Conservation (phyloP, 2,113 vertebrate genomes). For the Calidris pygmaea region DNA sequence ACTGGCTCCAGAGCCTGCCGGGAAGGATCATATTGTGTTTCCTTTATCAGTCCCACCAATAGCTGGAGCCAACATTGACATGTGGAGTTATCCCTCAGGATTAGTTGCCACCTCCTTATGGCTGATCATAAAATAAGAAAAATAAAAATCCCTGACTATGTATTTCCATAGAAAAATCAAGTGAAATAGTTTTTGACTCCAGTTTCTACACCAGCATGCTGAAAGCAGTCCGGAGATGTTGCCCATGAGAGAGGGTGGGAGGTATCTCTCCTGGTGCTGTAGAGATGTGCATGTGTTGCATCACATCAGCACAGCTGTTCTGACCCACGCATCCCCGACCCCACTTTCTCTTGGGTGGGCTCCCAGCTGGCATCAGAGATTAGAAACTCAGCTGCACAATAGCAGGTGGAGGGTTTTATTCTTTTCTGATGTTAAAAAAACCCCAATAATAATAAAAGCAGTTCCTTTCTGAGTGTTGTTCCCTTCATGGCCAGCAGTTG, state of each 20-base stretch:
- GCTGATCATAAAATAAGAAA: background rate
- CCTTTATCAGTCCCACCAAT: constrained; percentile 18
- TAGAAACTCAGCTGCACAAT: background rate
- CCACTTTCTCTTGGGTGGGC: fast-evolving
- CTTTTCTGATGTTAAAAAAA: background rate
- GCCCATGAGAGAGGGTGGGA: background rate
- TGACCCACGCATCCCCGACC: fast-evolving
- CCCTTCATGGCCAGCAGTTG: background rate
- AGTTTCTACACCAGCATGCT: background rate
- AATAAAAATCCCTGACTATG: background rate
- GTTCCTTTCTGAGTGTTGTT: background rate
- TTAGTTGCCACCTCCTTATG: background rate
- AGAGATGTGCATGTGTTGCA: background rate
- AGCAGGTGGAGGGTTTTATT: constrained; percentile 12
- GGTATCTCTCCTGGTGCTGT: background rate
- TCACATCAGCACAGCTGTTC: background rate
- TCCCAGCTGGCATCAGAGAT: constrained; percentile 31
- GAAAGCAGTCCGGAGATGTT: background rate
- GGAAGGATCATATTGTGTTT: background rate
- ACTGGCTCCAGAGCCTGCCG: background rate
- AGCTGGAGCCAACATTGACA: background rate
- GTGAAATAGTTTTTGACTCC: background rate
- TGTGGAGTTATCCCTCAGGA: background rate
- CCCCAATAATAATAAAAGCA: background rate
- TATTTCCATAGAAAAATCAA: background rate